Conservation (phyloP, 2,888 invertebrate genomes). For the Camponotus fellah region DNA sequence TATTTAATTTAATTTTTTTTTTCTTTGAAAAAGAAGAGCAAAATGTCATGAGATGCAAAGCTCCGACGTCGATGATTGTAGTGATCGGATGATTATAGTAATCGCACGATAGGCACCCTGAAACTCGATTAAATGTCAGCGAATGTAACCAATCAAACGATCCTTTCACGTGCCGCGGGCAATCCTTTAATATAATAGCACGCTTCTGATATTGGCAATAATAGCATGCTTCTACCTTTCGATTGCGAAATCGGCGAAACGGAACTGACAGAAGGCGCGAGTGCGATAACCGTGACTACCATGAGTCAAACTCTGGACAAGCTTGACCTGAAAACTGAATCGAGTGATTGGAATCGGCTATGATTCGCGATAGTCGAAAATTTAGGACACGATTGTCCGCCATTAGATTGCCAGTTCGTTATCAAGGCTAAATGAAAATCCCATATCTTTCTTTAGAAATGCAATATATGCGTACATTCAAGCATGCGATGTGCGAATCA, state of each 20-base stretch:
- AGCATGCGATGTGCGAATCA: not conserved
- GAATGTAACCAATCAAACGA: not conserved
- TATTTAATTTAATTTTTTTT: too few relatives aligned
- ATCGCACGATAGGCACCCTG: not conserved
- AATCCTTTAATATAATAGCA: slow-evolving; percentile 9
- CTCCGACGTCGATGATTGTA: not conserved
- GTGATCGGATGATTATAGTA: not conserved
- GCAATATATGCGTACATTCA: not conserved
- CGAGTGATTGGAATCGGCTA: slow-evolving; percentile 15
- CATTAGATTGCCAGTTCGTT: not conserved
- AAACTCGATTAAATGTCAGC: slow-evolving; percentile 22
- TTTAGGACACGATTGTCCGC: slow-evolving; percentile 3
- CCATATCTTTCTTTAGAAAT: not conserved
- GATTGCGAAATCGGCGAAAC: slow-evolving; percentile 43
- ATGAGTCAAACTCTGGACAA: slow-evolving; percentile 54
- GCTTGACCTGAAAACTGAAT: slow-evolving; percentile 51
- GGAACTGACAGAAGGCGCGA: slow-evolving; percentile 48
- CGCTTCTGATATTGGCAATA: slow-evolving; percentile 33
- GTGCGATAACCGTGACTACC: slow-evolving; percentile 58
- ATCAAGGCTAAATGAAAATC: slow-evolving; percentile 19
- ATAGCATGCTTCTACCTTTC: slow-evolving; percentile 8
- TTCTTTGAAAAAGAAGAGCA: not conserved
- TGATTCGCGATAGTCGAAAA: slow-evolving; percentile 14
- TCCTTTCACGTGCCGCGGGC: not conserved
- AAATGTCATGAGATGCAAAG: not conserved